phyloP scores from a whole-genome alignment of 1,140 invertebrate species.

The Cydia amplana region DNA sequence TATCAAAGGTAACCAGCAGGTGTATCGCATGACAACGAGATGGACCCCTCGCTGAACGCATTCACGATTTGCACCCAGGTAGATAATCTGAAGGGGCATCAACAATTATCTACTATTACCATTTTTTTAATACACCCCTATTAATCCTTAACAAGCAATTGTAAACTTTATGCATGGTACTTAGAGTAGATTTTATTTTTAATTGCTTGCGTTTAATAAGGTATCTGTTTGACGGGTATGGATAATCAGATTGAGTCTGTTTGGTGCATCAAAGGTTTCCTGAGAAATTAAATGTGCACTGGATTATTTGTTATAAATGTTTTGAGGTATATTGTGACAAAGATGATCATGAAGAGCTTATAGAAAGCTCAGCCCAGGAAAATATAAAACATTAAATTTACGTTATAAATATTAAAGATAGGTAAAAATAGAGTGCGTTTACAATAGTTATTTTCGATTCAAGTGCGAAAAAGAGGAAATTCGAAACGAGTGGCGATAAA shows the following conservation, averaged over 20 bases:
- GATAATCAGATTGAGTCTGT: conserved; percentile 60
- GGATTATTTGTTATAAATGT: conserved; percentile 22
- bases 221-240: conserved; percentile 63
- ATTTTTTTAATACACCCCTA: conserved; percentile 47
- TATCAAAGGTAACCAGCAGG: conserved; percentile 71
- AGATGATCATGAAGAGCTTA: not conserved
- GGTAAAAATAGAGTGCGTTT: too few species aligned
- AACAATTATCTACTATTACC: conserved; percentile 66
- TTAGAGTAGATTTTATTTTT: not conserved
- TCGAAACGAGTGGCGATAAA: too few species aligned
- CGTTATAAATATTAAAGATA: not conserved
- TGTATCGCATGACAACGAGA: conserved; percentile 57
- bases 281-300: conserved; percentile 25
- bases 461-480: not conserved
- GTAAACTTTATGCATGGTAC: not conserved
- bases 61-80: conserved; percentile 64
- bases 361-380: not conserved
- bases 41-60: conserved; percentile 43
- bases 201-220: conserved; percentile 47
- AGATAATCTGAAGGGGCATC: conserved; percentile 67
- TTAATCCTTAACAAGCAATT: conserved; percentile 21
- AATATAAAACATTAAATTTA: not conserved
- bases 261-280: conserved; percentile 49
- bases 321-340: conserved; percentile 3
- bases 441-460: too few species aligned